Conservation (phyloP, 2,888 invertebrate genomes). For the Gortyna flavago region DNA sequence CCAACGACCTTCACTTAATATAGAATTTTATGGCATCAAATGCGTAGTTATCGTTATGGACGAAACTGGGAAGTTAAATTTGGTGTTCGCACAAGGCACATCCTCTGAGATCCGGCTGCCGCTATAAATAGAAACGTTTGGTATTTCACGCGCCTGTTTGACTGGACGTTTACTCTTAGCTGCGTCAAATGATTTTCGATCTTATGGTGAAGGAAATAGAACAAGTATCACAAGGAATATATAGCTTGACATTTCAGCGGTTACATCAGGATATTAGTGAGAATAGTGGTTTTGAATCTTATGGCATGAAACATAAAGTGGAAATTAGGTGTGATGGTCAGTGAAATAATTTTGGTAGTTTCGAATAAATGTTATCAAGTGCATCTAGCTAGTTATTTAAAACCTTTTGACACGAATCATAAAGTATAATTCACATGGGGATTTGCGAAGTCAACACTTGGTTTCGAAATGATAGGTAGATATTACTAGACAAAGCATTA, state of each 20-base stretch:
- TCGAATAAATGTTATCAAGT: conserved; percentile 24
- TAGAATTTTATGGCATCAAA: conserved; percentile 54
- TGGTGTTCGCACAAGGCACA: conserved; percentile 67
- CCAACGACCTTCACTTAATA: conserved; percentile 59
- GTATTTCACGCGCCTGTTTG: conserved; percentile 70
- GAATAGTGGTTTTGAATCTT: conserved; percentile 27
- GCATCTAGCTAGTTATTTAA: conserved; percentile 16
- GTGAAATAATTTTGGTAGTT: conserved; percentile 23
- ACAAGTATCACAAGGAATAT: not conserved
- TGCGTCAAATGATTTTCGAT: conserved; percentile 38
- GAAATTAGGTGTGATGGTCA: conserved; percentile 2
- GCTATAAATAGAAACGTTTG: conserved; percentile 75
- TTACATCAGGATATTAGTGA: conserved; percentile 17
- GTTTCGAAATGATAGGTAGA: not conserved
- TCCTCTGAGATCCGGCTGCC: conserved; percentile 69
- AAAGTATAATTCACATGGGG: conserved; percentile 15
- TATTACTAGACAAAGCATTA: not conserved
- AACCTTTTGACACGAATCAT: conserved; percentile 16
- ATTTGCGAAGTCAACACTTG: conserved; percentile 1
- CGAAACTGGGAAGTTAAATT: conserved; percentile 67
- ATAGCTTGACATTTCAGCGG: conserved; percentile 34
- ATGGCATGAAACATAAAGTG: conserved; percentile 1
- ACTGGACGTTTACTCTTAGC: conserved; percentile 47
- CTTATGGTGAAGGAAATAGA: conserved; percentile 32
- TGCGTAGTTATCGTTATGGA: conserved; percentile 55